Evolutionary conservation across 2,113 vertebrate species (phyloP).

Genomic region (Panthera uncia): DNA sequence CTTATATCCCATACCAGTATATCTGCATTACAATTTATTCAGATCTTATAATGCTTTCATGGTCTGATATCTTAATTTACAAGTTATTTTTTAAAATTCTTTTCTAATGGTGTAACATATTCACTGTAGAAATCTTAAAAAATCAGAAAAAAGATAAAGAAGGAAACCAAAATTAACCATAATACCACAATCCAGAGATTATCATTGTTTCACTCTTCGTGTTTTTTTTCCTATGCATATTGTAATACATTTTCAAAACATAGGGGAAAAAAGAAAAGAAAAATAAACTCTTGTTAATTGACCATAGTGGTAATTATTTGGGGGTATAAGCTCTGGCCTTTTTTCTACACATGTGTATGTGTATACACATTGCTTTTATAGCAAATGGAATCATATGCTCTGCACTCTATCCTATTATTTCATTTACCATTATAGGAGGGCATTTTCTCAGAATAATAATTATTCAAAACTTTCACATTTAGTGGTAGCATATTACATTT

Average conservation of each 20-base stretch:
- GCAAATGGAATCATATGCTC: background rate
- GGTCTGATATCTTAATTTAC: background rate
- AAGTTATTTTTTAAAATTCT: conserved; percentile 22
- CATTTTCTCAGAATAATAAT: background rate
- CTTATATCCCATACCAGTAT: background rate
- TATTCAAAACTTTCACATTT: conserved; percentile 22
- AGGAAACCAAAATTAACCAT: conserved; percentile 21
- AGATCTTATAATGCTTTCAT: background rate
- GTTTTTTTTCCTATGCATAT: background rate
- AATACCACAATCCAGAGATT: background rate
- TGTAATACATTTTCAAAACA: conserved; percentile 15
- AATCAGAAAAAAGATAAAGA: background rate
- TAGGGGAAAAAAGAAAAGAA: background rate
- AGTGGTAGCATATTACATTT: background rate
- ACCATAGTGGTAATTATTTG: background rate
- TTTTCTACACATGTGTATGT: background rate
- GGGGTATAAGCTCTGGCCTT: background rate
- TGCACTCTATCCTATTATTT: background rate
- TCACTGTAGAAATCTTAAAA: conserved; percentile 1
- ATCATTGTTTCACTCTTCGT: background rate
- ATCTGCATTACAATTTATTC: conserved; percentile 5
- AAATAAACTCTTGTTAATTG: background rate
- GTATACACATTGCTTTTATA: background rate
- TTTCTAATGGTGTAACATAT: background rate
- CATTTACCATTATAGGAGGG: background rate